A percentile compares a stretch with the other conserved stretches of the same genome.
Evolutionary conservation across 2,113 vertebrate species (phyloP).

Genomic region (Budorcas taxicolor): DNA sequence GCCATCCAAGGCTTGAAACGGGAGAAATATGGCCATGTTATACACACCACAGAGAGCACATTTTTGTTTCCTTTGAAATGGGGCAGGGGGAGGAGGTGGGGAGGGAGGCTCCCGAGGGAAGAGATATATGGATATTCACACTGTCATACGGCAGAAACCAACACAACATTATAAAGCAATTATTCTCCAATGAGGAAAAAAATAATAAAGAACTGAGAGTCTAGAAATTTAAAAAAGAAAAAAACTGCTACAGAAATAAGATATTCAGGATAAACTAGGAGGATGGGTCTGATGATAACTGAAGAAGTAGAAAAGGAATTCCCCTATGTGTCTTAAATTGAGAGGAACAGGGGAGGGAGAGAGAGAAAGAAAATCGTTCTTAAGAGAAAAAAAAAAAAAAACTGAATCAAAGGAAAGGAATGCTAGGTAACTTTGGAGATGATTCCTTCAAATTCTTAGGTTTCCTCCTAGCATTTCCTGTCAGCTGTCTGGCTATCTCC

Average conservation of each 20-base stretch:
- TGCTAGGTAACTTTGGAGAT: slow-evolving; percentile 20
- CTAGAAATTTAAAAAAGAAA: neutral
- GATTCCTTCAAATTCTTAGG: slow-evolving; percentile 44
- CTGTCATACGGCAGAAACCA: neutral
- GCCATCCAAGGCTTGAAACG: neutral
- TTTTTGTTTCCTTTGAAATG: neutral
- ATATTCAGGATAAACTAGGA: neutral
- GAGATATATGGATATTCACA: neutral
- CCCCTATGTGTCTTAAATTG: neutral
- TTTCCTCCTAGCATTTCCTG: slow-evolving; percentile 62
- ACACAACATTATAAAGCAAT: neutral
- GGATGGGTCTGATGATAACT: neutral
- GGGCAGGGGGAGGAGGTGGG: neutral
- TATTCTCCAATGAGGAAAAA: neutral
- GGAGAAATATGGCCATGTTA: neutral
- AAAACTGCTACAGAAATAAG: neutral
- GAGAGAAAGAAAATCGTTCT: neutral
- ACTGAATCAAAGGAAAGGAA: neutral
- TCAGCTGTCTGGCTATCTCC: slow-evolving; percentile 53
- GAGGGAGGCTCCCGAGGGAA: neutral
- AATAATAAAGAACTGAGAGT: neutral
- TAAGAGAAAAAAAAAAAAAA: neutral
- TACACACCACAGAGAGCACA: neutral
- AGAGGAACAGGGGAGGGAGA: neutral
- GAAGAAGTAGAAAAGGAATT: neutral